Base-by-base conservation (phyloP, 2,113 vertebrate genomes). In the Myrmophylax atrothorax region DNA sequence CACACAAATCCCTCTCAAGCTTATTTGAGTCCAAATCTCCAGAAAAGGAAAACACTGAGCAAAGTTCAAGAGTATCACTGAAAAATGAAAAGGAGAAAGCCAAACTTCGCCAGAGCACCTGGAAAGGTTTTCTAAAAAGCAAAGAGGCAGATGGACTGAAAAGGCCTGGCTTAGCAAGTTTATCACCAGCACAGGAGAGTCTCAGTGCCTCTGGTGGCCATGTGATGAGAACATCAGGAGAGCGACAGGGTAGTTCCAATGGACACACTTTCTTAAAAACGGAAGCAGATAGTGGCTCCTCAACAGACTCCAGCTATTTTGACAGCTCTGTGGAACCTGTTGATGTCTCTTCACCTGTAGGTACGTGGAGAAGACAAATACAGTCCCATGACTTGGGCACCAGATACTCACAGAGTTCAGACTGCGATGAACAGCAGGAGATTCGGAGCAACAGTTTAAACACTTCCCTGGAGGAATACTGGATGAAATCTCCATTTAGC, bases 1-100 rank as follows among this genome's bases (percentile, higher is more conserved):
- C 98, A 24, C 98, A 99, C 33, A 98, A 98, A 94, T 98, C 99
- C 9, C 97, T 99, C 16, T 98, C 98, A 29, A 98, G 97, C 53
- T 98, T 99, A 42, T 99, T 99, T 95, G 99, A 99, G 94, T 97
- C 98, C 26, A 98, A 92, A 83, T 96, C 91, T 52, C 49, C 94
- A 63, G 98, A 98, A 60, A 98, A 98, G 86, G 98, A 98, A 69
- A 98, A 93, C 14, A 56, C 95, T 12, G 95, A 97, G 20, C 97
- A 98, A 37, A 35, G 64, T 37, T 67, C 89, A 18, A 95, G 85
- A 47, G 26, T 59, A 14, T 70, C 93, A 22, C 23, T 84, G 73
- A 97, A 97, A 90, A 90, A 37, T 9, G 97, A 98, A 67, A 97
- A 96, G 47, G 97, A 98, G 74, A 98, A 97, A 94, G 42, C 53